phyloP scores from a whole-genome alignment of 1,140 invertebrate genomes.

The Thaumetopoea pityocampa region DNA sequence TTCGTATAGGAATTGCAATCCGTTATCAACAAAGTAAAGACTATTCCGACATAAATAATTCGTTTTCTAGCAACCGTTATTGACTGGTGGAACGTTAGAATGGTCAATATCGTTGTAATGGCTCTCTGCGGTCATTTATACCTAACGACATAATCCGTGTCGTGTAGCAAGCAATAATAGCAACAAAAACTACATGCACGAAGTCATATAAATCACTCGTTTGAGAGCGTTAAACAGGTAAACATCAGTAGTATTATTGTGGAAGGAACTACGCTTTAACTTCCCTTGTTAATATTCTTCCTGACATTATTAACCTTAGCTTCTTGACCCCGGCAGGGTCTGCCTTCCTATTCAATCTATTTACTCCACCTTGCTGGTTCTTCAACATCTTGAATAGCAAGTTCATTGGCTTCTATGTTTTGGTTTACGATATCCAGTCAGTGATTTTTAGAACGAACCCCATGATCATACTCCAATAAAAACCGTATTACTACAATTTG shows the following conservation, averaged over 20 bases:
- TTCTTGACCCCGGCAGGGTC: not conserved
- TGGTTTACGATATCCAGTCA: too few species aligned
- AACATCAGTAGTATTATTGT: not conserved
- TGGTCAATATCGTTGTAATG: constrained; percentile 10
- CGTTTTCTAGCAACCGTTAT: constrained; percentile 12
- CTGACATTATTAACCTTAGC: not conserved
- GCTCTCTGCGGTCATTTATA: constrained; percentile 7
- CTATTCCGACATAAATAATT: constrained; percentile 14
- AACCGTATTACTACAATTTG: too few species aligned
- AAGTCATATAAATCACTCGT: constrained; percentile 11
- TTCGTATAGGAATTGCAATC: too few species aligned
- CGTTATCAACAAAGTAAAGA: not conserved
- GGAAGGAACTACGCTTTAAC: not conserved
- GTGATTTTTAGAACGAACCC: too few species aligned
- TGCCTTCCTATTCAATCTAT: too few species aligned
- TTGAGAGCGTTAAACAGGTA: not conserved
- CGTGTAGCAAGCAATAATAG: constrained; percentile 16
- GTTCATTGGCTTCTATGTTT: too few species aligned
- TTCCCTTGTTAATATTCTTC: not conserved
- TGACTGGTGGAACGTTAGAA: constrained; percentile 9
- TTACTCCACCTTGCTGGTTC: too few species aligned
- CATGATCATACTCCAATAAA: too few species aligned
- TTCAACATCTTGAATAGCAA: too few species aligned
- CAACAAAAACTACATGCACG: constrained; percentile 13
- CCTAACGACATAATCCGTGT: constrained; percentile 16